A percentile compares a stretch with the other conserved stretches of the same genome.
Conservation (phyloP, 1,140 invertebrate genomes). For the Pseudomyrmex flavicornis region DNA sequence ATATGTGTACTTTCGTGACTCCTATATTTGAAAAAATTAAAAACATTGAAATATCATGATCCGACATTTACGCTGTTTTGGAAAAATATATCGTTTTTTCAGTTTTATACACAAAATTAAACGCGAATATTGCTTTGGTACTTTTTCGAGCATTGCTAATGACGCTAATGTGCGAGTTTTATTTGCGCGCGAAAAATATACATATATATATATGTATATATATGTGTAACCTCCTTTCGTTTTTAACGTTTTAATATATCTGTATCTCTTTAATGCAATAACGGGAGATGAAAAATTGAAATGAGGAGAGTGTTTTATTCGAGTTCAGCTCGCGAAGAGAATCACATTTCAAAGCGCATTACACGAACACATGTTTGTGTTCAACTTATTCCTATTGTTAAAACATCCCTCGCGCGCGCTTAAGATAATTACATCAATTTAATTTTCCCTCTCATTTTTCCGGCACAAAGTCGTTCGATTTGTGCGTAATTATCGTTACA, state of each 20-base stretch:
- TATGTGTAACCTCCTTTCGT: background rate
- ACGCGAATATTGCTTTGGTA: background rate
- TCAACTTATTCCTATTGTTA: background rate
- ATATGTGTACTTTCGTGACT: too few relatives aligned
- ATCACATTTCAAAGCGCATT: background rate
- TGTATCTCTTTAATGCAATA: slow-evolving; percentile 5
- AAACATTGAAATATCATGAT: background rate
- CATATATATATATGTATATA: too few relatives aligned
- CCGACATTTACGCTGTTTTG: background rate
- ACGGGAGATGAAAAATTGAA: background rate
- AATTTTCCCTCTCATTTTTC: too few relatives aligned
- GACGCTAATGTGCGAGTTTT: background rate
- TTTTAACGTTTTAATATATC: background rate
- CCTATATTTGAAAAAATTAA: too few relatives aligned
- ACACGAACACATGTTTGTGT: background rate
- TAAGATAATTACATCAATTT: too few relatives aligned
- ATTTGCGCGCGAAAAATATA: background rate
- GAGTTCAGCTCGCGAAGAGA: background rate
- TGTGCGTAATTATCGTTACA: background rate
- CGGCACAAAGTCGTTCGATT: background rate
- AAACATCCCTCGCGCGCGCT: background rate
- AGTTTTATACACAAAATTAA: background rate
- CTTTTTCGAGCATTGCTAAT: background rate
- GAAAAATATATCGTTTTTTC: background rate
- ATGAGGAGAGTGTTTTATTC: background rate